Percentiles rank a stretch among this genome's conserved stretches.
Conservation (phyloP, 2,888 invertebrate species). For the Timandra comae region DNA sequence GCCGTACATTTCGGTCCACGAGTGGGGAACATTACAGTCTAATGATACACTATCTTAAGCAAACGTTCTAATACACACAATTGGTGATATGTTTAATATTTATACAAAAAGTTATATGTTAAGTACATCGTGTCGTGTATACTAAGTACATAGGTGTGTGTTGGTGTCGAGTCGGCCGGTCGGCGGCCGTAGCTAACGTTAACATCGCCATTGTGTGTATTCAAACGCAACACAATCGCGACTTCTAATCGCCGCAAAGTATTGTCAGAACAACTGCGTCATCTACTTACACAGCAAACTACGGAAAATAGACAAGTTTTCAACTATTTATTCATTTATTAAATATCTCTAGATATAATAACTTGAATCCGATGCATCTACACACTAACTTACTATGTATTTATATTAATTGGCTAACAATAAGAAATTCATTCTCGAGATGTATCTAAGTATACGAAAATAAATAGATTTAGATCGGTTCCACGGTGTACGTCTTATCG, state of each 20-base stretch:
- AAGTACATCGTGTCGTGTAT: neutral
- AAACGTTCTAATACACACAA: constrained; percentile 31
- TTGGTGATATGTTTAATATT: constrained; percentile 12
- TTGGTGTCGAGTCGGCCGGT: no score
- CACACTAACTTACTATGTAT: constrained; percentile 22
- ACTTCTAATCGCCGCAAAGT: constrained; percentile 30
- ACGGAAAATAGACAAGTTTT: constrained; percentile 64
- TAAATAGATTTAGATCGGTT: neutral
- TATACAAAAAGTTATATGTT: no score
- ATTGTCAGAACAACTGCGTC: constrained; percentile 44
- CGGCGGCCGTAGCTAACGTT: neutral
- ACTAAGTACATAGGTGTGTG: no score
- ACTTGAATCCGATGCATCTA: constrained; percentile 48
- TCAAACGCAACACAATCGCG: constrained; percentile 22
- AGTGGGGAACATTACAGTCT: constrained; percentile 40
- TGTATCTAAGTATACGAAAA: neutral
- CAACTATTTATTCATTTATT: constrained; percentile 24
- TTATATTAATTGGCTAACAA: constrained; percentile 15
- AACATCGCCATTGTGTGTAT: constrained; percentile 21
- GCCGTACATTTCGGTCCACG: constrained; percentile 51
- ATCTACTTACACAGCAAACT: constrained; percentile 54
- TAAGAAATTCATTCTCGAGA: constrained; percentile 1
- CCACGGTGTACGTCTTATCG: constrained; percentile 12
- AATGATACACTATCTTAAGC: constrained; percentile 37
- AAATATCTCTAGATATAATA: constrained; percentile 41